Conservation (phyloP, 2,113 vertebrate genomes). For the Cheilinus undulatus region DNA sequence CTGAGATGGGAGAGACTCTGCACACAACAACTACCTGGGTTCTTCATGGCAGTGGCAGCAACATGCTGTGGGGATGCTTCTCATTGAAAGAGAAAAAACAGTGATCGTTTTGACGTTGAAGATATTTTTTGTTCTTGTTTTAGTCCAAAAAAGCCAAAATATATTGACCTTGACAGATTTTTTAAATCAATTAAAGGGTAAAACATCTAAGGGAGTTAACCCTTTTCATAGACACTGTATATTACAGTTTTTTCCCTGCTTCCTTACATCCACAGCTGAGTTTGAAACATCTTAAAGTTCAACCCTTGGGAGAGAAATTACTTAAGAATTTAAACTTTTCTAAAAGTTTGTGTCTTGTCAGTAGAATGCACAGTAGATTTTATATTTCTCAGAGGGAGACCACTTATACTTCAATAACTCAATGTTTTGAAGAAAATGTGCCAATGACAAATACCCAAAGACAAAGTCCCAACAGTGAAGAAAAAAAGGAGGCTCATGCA, state of each 20-base stretch:
- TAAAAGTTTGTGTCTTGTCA: not conserved
- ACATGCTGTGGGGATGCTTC: no score
- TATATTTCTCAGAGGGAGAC: conserved; percentile 21
- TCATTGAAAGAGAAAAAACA: no score
- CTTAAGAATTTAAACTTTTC: conserved; percentile 67
- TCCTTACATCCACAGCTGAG: conserved; percentile 50
- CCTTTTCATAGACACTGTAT: no score
- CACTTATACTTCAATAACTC: conserved; percentile 34
- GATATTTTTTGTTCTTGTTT: no score
- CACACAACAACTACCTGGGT: no score
- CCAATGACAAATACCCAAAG: conserved; percentile 41
- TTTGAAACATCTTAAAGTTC: conserved; percentile 50
- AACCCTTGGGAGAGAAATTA: conserved; percentile 47
- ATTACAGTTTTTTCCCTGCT: conserved; percentile 48
- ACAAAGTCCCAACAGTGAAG: conserved; percentile 35
- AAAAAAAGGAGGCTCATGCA: conserved; percentile 27
- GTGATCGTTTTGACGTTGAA: no score
- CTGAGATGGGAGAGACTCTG: no score
- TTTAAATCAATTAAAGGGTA: no score
- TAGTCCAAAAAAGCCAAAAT: no score
- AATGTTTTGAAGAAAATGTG: conserved; percentile 43
- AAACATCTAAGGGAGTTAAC: no score
- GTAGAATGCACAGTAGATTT: conserved; percentile 36
- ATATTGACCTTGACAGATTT: no score
- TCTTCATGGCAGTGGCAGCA: no score